These are phyloP conservation scores for Tethya wilhelma DNA, from an alignment of 37 sponge, comb jelly and placozoan genomes.

Conservation along the genomic window DNA sequence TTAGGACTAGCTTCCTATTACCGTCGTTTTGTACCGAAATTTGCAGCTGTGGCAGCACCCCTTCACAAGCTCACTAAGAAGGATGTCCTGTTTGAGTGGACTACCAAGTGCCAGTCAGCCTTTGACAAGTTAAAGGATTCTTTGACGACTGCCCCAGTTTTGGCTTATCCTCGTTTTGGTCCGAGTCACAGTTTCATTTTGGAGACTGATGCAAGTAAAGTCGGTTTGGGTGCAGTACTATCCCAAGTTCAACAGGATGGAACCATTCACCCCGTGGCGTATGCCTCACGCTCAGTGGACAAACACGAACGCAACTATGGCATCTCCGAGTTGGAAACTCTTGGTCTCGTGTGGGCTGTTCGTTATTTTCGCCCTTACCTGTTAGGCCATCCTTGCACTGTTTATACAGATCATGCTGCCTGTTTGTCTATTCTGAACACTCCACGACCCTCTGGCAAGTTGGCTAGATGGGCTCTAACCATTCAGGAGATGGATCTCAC, in stretches of 20 bases:
- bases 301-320: conserved; percentile 58
- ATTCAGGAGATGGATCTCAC: conserved; percentile 3
- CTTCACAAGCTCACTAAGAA: conserved; percentile 23
- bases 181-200: conserved; percentile 8
- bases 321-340: conserved; percentile 67
- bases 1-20: conserved; percentile 55
- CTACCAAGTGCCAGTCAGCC: conserved; percentile 7
- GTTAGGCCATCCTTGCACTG: conserved; percentile 25
- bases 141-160: conserved; percentile 34
- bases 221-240: conserved; percentile 19
- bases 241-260: conserved; percentile 11
- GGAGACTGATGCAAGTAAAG: conserved; percentile 20
- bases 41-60: conserved; percentile 23
- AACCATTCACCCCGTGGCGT: conserved; percentile 27
- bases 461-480: conserved; percentile 56
- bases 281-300: conserved; percentile 42
- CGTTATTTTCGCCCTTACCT: conserved; percentile 46
- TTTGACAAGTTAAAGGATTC: conserved; percentile 35
- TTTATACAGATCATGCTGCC: conserved; percentile 66
- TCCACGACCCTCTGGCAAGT: conserved; percentile 29
- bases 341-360: conserved; percentile 41
- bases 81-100: conserved; percentile 38
- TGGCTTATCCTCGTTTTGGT: conserved; percentile 32
- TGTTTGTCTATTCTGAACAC: conserved; percentile 31
- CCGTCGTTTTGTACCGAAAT: conserved; percentile 30